phyloP scores from a whole-genome alignment of 2,113 vertebrate genomes.

The Turnix velox region DNA sequence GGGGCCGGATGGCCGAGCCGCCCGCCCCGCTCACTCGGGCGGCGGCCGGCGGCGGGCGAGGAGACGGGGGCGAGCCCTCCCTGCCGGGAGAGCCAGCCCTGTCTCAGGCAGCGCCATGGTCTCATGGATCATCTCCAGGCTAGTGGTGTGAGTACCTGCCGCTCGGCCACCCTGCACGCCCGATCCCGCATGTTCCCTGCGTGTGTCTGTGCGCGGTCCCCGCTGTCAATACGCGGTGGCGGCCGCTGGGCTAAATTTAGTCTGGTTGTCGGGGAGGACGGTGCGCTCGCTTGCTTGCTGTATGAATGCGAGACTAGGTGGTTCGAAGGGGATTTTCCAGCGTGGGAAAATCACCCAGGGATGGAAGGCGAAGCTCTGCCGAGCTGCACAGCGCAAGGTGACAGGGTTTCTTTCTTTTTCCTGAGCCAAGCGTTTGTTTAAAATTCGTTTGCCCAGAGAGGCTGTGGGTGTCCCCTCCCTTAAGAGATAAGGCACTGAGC shows the following conservation, averaged over 20 bases:
- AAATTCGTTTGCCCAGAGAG: no score
- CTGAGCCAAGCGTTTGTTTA: no score
- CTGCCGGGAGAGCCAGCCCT: background rate
- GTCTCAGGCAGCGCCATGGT: slow-evolving; percentile 86
- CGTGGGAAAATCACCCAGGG: background rate
- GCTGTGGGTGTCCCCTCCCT: no score
- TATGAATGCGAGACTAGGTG: background rate
- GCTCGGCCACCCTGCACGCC: background rate
- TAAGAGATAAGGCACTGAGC: no score
- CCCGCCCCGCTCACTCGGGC: slow-evolving; percentile 64
- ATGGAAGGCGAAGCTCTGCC: background rate
- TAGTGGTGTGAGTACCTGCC: slow-evolving; percentile 92
- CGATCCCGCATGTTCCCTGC: background rate
- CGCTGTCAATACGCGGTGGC: background rate
- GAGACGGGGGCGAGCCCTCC: background rate
- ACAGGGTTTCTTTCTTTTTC: no score
- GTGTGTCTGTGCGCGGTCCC: background rate
- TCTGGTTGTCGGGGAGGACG: background rate
- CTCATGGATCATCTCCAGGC: slow-evolving; percentile 98
- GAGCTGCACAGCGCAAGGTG: background rate
- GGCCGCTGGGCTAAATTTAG: slow-evolving; percentile 59
- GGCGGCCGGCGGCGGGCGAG: slow-evolving; percentile 52
- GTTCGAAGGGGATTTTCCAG: background rate
- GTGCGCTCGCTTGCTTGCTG: background rate
- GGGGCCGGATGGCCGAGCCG: slow-evolving; percentile 65